Evolutionary conservation across 2,888 invertebrate genomes (phyloP).

Genomic region (Apocheima hispidaria): DNA sequence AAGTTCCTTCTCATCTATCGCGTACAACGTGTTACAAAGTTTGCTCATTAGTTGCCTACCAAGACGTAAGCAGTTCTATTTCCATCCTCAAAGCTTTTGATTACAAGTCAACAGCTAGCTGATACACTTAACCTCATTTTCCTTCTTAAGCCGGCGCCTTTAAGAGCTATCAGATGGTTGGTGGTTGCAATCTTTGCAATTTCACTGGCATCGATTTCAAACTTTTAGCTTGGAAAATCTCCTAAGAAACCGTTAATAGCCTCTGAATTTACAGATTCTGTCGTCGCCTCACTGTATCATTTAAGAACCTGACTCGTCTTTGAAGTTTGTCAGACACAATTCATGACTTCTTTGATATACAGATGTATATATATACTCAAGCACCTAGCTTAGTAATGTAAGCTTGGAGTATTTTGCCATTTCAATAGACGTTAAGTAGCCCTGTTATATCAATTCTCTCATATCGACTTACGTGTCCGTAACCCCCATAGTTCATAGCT

Average conservation of each 20-base stretch:
- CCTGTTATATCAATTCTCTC: slow-evolving; percentile 61
- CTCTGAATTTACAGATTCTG: not conserved
- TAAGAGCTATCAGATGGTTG: slow-evolving; percentile 10
- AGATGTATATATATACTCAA: no score
- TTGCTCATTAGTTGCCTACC: slow-evolving; percentile 1
- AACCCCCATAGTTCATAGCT: slow-evolving; percentile 38
- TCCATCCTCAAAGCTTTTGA: slow-evolving; percentile 20
- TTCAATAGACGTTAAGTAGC: slow-evolving; percentile 30
- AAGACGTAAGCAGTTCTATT: slow-evolving; percentile 8
- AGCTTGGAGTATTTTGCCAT: not conserved
- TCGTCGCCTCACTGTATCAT: not conserved
- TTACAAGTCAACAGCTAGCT: slow-evolving; percentile 9
- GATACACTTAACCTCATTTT: slow-evolving; percentile 31
- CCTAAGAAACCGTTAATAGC: not conserved
- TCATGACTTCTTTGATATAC: not conserved
- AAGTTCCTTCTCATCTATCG: not conserved
- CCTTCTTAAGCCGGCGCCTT: slow-evolving; percentile 23
- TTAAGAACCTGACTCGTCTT: not conserved
- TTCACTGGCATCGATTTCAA: not conserved
- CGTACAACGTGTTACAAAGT: slow-evolving; percentile 1
- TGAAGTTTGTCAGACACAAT: not conserved
- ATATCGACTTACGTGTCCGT: slow-evolving; percentile 67
- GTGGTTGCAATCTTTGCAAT: slow-evolving; percentile 6
- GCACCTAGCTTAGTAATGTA: not conserved
- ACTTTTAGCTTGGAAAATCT: not conserved